A percentile compares a stretch with the other conserved stretches of the same genome.
These are phyloP conservation scores for Aythya baeri DNA, from an alignment of 2,113 vertebrate genomes.

Conservation along the genomic window DNA sequence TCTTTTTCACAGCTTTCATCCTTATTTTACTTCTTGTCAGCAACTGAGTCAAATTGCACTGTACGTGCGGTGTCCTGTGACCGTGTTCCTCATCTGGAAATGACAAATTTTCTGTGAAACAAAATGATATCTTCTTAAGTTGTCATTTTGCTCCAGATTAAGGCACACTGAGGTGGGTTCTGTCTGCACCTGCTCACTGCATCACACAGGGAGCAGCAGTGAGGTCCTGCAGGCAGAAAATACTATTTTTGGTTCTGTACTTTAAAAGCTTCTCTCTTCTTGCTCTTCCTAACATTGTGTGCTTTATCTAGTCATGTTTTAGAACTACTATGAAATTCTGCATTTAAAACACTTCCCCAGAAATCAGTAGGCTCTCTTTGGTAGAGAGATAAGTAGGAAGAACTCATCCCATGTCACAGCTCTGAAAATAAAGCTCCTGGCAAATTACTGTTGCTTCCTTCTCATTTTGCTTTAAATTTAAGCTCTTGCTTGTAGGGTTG, in stretches of 20 bases:
- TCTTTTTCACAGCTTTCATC: not conserved
- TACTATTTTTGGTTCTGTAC: not conserved
- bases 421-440: not conserved
- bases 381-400: not conserved
- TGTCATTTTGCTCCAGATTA: not conserved
- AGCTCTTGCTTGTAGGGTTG: not conserved
- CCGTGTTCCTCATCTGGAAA: fast-evolving
- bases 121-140: not conserved
- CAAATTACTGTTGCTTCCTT: not conserved
- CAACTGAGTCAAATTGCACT: not conserved
- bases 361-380: not conserved
- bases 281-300: not conserved
- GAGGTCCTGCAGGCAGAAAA: not conserved
- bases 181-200: not conserved
- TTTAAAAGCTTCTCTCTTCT: not conserved
- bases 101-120: not conserved
- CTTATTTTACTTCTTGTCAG: not conserved
- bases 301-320: not conserved
- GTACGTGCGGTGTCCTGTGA: not conserved
- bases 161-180: not conserved
- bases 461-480: not conserved
- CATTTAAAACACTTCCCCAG: not conserved
- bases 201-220: fast-evolving
- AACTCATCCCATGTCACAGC: not conserved
- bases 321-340: not conserved